A percentile compares a stretch with the other conserved stretches of the same genome.
Conservation (phyloP, 2,888 invertebrate genomes). For the Aphidoletes aphidimyza region DNA sequence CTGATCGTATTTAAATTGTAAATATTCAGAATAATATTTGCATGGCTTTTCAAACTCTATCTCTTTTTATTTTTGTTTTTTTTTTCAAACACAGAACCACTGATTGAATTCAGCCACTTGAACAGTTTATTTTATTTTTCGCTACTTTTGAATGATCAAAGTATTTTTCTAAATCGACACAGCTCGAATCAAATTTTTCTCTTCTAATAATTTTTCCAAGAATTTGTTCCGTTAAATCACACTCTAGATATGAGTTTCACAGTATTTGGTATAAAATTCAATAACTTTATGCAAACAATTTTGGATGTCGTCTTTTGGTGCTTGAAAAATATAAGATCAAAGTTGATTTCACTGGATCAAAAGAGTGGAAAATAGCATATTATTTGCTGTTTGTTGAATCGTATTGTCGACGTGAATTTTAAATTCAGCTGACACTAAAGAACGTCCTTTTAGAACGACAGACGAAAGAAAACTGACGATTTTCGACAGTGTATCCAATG, state of each 20-base stretch:
- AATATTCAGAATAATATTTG: not conserved
- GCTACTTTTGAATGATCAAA: not conserved
- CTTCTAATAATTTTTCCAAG: not conserved
- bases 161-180: too few species aligned
- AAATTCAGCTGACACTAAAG: not conserved
- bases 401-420: not conserved
- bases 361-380: not conserved
- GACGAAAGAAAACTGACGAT: not conserved
- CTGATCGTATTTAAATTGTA: constrained; percentile 5
- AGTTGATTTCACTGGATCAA: constrained; percentile 21
- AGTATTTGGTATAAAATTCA: too few species aligned
- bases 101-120: constrained; percentile 2
- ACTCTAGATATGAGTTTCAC: not conserved
- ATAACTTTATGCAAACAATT: not conserved
- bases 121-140: not conserved
- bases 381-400: not conserved
- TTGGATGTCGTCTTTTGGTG: not conserved
- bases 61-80: too few species aligned
- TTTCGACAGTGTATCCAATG: not conserved
- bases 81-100: not conserved
- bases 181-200: not conserved
- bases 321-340: not conserved
- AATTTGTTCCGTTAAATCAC: not conserved
- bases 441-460: not conserved
- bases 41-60: not conserved